phyloP scores from a whole-genome alignment of 2,888 invertebrate genomes.

The Netelia melanura region DNA sequence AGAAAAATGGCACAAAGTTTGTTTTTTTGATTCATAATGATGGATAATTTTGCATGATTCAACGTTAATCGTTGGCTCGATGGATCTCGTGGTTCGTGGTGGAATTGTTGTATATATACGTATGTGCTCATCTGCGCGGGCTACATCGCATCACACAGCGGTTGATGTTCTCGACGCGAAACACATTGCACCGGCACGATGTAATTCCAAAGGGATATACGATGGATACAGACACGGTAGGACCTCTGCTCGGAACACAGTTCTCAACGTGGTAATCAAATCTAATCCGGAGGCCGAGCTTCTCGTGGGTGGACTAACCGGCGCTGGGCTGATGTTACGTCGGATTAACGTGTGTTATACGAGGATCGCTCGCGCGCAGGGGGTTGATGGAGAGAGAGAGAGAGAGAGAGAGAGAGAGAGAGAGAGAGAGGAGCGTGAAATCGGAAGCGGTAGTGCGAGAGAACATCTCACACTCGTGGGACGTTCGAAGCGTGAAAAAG shows the following conservation, averaged over 20 bases:
- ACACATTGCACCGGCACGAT: constrained; percentile 62
- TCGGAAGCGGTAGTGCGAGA: constrained; percentile 34
- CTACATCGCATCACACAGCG: constrained; percentile 2
- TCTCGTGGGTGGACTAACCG: constrained; percentile 70
- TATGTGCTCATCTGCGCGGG: neutral
- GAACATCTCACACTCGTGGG: constrained; percentile 18
- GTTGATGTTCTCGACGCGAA: constrained; percentile 64
- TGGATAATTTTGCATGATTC: too few relatives aligned
- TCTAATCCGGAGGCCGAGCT: constrained; percentile 75
- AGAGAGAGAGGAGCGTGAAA: constrained; percentile 19
- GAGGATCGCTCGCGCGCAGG: constrained; percentile 52
- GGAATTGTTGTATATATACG: neutral
- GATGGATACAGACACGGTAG: constrained; percentile 63
- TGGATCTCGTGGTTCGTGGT: neutral
- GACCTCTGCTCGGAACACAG: constrained; percentile 65
- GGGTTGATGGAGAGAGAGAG: constrained; percentile 7
- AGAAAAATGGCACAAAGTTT: neutral
- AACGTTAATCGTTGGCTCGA: neutral
- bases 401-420: constrained; percentile 35
- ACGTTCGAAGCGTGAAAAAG: neutral
- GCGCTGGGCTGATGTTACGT: constrained; percentile 73
- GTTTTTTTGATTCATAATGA: neutral
- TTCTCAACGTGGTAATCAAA: constrained; percentile 77
- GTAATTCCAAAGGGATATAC: constrained; percentile 69
- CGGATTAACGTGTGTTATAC: constrained; percentile 72